Percentiles rank a stretch among this genome's conserved stretches.
Conservation (phyloP, 1,140 invertebrate species). For the Sitobion miscanthi region DNA sequence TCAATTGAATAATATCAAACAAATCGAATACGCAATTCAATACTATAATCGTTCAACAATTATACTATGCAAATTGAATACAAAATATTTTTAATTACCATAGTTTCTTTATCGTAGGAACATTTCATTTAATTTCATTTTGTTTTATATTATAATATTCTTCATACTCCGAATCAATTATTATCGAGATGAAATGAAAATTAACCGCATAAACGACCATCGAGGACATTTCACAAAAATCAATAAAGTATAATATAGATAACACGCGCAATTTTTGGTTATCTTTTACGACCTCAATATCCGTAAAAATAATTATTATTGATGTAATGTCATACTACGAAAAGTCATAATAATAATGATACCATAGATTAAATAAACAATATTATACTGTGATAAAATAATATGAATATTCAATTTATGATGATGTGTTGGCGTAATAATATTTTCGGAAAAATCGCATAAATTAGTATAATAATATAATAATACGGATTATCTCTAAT, state of each 20-base stretch:
- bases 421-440: neutral
- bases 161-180: neutral
- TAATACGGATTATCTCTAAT: neutral
- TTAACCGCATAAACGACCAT: neutral
- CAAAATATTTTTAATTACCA: neutral
- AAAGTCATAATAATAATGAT: neutral
- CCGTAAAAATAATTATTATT: neutral
- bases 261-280: neutral
- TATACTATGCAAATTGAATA: neutral
- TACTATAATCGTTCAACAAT: neutral
- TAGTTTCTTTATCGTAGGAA: neutral
- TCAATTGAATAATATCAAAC: neutral
- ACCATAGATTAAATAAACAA: neutral
- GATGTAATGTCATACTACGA: neutral
- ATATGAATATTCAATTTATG: neutral
- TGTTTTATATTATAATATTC: neutral
- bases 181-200: neutral
- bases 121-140: neutral
- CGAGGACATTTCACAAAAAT: neutral
- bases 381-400: neutral
- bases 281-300: neutral
- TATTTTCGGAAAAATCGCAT: neutral
- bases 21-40: neutral
- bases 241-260: neutral
- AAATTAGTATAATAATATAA: neutral